phyloP scores from a whole-genome alignment of 1,140 invertebrate species.

The Palaemon carinicauda region DNA sequence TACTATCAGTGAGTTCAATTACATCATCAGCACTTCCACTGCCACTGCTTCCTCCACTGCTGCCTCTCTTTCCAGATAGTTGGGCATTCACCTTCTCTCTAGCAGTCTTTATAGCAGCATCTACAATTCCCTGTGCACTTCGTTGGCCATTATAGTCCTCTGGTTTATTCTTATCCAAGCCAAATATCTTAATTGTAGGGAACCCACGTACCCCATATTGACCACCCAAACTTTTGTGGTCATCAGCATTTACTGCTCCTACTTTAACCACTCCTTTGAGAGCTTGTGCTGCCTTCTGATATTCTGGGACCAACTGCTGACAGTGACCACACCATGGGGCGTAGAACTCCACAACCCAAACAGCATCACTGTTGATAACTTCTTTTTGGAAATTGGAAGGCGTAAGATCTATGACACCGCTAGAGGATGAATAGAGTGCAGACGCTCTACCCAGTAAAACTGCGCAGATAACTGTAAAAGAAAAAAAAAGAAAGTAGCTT shows the following conservation, averaged over 20 bases:
- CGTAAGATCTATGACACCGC: conserved; percentile 91
- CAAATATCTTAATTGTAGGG: conserved; percentile 97
- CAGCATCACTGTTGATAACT: conserved; percentile 83
- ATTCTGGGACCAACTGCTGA: conserved; percentile 83
- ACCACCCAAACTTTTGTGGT: conserved; percentile 81
- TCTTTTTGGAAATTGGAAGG: conserved; percentile 87
- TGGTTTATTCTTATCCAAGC: conserved; percentile 84
- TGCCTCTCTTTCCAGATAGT: conserved; percentile 70
- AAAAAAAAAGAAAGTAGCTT: background rate
- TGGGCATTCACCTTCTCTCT: conserved; percentile 75
- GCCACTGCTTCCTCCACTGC: conserved; percentile 58
- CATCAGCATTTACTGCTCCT: conserved; percentile 91
- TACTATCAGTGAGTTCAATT: conserved; percentile 90
- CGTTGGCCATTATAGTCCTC: conserved; percentile 86
- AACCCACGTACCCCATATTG: conserved; percentile 90
- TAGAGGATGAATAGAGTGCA: conserved; percentile 80
- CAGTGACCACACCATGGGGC: conserved; percentile 92
- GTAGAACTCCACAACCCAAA: conserved; percentile 95
- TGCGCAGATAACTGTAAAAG: conserved; percentile 45
- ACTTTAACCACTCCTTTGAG: conserved; percentile 94
- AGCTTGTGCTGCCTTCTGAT: conserved; percentile 86
- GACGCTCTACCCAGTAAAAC: conserved; percentile 64
- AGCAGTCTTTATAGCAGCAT: conserved; percentile 79
- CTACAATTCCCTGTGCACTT: conserved; percentile 85
- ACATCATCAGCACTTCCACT: conserved; percentile 74